Evolutionary conservation across 2,797 vertebrate species (phyloP).

Genomic region (Halcyon badia): DNA sequence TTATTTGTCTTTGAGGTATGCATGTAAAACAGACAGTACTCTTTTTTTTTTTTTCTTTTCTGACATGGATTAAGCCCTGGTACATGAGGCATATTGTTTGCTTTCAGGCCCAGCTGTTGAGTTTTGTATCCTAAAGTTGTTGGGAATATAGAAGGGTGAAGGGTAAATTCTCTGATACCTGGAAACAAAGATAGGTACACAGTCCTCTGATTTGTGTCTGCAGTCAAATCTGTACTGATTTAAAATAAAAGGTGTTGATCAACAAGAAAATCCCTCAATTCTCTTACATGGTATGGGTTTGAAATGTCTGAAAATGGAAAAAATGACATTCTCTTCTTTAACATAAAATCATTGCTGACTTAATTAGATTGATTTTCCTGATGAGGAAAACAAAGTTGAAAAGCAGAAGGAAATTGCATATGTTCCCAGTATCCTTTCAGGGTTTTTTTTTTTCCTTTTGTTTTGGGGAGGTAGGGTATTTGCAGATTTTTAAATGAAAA

Average conservation of each 20-base stretch:
- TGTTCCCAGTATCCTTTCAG: neutral
- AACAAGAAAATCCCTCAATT: neutral
- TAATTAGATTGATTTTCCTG: neutral
- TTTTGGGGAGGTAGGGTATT: neutral
- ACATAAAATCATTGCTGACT: neutral
- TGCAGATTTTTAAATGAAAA: neutral
- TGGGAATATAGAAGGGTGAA: neutral
- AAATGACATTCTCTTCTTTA: neutral
- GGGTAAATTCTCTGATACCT: neutral
- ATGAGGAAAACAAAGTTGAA: neutral
- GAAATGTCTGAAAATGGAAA: slow-evolving; percentile 28
- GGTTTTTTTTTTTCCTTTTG: neutral
- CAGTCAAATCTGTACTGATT: neutral
- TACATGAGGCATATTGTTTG: neutral
- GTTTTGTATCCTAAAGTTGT: slow-evolving; percentile 20
- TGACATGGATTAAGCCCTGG: neutral
- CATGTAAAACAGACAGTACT: neutral
- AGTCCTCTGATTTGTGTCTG: neutral
- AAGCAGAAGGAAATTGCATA: neutral
- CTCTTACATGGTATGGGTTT: neutral
- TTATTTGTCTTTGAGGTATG: neutral
- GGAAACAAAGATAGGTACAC: neutral
- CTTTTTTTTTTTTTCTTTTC: neutral
- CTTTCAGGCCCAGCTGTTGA: slow-evolving; percentile 25
- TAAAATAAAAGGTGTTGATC: neutral